Base-by-base conservation (phyloP, 2,113 vertebrate species). In the Arizona elegans region DNA sequence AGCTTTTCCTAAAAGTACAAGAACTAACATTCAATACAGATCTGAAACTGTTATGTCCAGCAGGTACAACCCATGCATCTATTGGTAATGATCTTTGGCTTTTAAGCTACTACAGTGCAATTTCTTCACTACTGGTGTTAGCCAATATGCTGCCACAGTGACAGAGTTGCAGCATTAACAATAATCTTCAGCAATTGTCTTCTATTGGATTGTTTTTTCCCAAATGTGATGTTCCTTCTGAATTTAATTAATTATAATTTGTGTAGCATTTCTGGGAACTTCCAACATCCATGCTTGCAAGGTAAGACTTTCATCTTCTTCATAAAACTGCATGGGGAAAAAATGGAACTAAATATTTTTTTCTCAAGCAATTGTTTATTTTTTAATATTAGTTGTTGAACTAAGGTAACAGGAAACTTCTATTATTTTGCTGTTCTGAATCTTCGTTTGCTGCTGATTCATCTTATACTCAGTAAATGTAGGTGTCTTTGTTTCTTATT, bases 211-310 rank as follows among this genome's bases (percentile, higher is more conserved):
- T 92, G 92, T 12, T 75, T 90, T 90, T 85, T 12, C 38, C 65
- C 56, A 43, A 38, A 54, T 53, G 26, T 89, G 65, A 89, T 90
- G 88, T 92, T 92, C 70, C 70, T 19, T 85, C 17, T 86, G 54
- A 85, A 92, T 90, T 85, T 29, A 92, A 92, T 92, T 92, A 92
- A 52, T 54, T 52, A 50, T 54, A 90, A 89, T 92, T 50, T 90
- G 17, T 92, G 88, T 90, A 85, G 24, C 65, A 90, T 89, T 92
- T 89, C 88, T 75, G 85, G 92, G 88, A 85, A 92, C 65, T 90
- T 90, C 58, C 23, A 75, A 29, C 6, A 12, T 24, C 26, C 56
- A 86, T 11, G 88, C 54, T 54, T 90, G 87, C 88, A 59, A 89
- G 53, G 38, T 58, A 90, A 86, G 85, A 92, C 38, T 10, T 86